Evolutionary conservation across 1,140 invertebrate genomes (phyloP).

Genomic region (Ephestia elutella): DNA sequence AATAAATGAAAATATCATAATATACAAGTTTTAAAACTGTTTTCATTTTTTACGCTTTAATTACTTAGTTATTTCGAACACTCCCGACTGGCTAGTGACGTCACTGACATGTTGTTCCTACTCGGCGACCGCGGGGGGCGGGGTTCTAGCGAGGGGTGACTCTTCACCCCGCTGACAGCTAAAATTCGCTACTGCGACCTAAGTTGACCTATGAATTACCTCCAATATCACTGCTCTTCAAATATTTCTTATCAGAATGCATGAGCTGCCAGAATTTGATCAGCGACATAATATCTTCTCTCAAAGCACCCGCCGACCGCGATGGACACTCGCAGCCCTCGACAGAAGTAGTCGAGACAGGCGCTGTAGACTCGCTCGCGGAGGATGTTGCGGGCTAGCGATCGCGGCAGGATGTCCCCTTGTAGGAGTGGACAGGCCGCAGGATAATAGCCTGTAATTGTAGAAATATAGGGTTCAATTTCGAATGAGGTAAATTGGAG

Average conservation of each 20-base stretch:
- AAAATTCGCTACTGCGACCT: too few relatives aligned
- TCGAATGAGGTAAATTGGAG: too few relatives aligned
- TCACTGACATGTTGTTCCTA: too few relatives aligned
- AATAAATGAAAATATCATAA: too few relatives aligned
- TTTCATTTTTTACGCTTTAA: too few relatives aligned
- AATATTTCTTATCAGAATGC: constrained; percentile 97
- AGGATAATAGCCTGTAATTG: constrained; percentile 85
- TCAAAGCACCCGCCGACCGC: constrained; percentile 82
- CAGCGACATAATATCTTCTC: constrained; percentile 93
- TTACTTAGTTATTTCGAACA: too few relatives aligned
- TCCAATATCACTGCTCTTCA: constrained; percentile 83
- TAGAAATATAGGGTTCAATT: constrained; percentile 5
- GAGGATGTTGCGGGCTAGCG: constrained; percentile 92
- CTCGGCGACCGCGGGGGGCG: too few relatives aligned
- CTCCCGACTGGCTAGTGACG: too few relatives aligned
- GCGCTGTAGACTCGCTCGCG: constrained; percentile 95
- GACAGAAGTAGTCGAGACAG: constrained; percentile 96
- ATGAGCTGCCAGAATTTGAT: constrained; percentile 97
- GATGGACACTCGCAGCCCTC: constrained; percentile 88
- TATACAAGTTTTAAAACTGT: too few relatives aligned
- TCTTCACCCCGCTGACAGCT: too few relatives aligned
- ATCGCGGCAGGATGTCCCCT: constrained; percentile 90
- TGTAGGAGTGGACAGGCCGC: constrained; percentile 95
- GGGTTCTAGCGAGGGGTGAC: too few relatives aligned
- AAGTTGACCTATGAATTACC: too few relatives aligned